Base-by-base conservation (phyloP, 64 coral and sea anemone genomes). In the Acropora tenuis region DNA sequence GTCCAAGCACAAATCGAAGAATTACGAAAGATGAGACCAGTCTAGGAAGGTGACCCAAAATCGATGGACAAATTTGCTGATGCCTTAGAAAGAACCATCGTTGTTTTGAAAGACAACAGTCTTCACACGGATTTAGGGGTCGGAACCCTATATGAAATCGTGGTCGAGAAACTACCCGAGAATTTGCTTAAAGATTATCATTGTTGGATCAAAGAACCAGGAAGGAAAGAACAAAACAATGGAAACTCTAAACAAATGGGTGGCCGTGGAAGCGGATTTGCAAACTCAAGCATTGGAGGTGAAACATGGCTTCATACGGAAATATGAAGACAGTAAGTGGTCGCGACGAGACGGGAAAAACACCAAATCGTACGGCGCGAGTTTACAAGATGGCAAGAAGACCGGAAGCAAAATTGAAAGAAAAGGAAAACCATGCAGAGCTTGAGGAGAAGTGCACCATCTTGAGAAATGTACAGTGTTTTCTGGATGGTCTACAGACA, bases 1-100 rank as follows among this genome's bases (percentile, higher is more conserved):
- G 73, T 95, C 40, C 90, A 95, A 75, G 66, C 60, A 78, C 90
- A 95, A 53, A 16, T 91, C 13, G 89, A 92, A 15, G 78, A 83
- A 48, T 53, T 95, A 47, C 72, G 69, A n/a, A 89, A 50, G 67
- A 52, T 92, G 17, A 89, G 73, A 73, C 46, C 89, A 40, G 67
- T 90, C 6, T 43, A 79, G 7, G 90, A 95, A 16, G 79, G 80
- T 16, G 92, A 86, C 89, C 78, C 81, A 1, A 82, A 88, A 15
- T 90, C 84, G 43, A 43, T 92, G 1, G 86, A 92, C 67, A 77
- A 88, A 5, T 92, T 89, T 79, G 90, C 90, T 15, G 94, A 96
- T 59, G 52, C 90, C 10, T 74, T 93, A 4, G 80, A 96, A 18
- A 92, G 30, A 74, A 68, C 84, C 20, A 46, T 92, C 3, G 52